A percentile compares a stretch with the other conserved stretches of the same genome.
phyloP scores from a whole-genome alignment of 2,797 vertebrate genomes.

The Crenuchus spilurus region DNA sequence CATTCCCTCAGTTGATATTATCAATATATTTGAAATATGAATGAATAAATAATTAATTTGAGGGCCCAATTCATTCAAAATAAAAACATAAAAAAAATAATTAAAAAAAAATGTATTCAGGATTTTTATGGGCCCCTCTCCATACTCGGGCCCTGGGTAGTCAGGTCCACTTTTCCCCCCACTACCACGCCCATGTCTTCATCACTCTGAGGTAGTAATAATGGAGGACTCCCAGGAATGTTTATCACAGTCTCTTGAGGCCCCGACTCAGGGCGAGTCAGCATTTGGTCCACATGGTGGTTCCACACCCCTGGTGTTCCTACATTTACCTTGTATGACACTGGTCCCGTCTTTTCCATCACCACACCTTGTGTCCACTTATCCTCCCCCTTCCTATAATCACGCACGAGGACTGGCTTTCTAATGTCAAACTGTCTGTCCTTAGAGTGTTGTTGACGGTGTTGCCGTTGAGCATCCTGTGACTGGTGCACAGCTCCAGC shows the following conservation, averaged over 20 bases:
- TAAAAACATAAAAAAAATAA: no score
- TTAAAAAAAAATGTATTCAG: no score
- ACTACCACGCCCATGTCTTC: no score
- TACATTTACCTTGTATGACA: constrained; percentile 34
- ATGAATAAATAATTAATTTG: no score
- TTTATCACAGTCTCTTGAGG: not conserved
- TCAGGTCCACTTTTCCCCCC: no score
- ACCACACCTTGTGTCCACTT: constrained; percentile 25
- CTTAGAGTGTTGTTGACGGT: not conserved
- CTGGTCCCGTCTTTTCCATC: constrained; percentile 21
- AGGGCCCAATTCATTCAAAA: no score
- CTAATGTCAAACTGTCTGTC: constrained; percentile 2
- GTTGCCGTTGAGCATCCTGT: constrained; percentile 2
- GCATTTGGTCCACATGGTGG: constrained; percentile 29
- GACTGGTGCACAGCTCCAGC: not conserved
- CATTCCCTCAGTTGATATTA: no score
- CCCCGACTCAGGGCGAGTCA: constrained; percentile 1
- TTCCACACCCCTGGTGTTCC: constrained; percentile 39
- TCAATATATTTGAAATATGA: no score
- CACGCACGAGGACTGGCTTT: constrained; percentile 16
- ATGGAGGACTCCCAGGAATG: not conserved
- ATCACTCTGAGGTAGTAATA: constrained; percentile 1
- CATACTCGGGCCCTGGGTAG: no score
- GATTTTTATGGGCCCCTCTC: no score
- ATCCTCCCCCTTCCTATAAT: constrained; percentile 35